Evolutionary conservation across 2,113 vertebrate genomes (phyloP).

Genomic region (Spermophilus dauricus): DNA sequence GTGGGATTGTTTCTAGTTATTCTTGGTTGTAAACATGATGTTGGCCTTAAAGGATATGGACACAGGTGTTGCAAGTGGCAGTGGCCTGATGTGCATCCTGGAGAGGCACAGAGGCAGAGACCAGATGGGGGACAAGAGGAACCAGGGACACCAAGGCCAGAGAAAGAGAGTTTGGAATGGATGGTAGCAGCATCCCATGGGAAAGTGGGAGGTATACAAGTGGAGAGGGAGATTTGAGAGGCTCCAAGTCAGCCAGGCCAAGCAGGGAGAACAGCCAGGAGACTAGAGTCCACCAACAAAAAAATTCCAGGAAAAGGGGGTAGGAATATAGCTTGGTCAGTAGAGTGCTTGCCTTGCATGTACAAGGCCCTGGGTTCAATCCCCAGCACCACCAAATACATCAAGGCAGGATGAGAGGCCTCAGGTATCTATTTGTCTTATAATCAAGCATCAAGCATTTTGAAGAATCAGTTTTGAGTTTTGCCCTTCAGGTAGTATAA

Average conservation of each 20-base stretch:
- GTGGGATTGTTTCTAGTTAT: neutral
- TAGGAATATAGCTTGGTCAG: too few relatives aligned
- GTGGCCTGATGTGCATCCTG: neutral
- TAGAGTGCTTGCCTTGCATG: too few relatives aligned
- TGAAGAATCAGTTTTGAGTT: neutral
- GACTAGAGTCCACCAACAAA: neutral
- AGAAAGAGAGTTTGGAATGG: neutral
- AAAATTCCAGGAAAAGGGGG: neutral
- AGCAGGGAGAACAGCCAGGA: too few relatives aligned
- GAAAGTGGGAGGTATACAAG: neutral
- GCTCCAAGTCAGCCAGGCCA: neutral
- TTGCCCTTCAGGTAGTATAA: neutral
- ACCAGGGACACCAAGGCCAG: neutral
- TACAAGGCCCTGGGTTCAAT: too few relatives aligned
- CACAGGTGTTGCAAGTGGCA: neutral
- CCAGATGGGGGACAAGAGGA: neutral
- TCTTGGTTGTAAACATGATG: neutral
- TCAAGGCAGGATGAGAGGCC: neutral
- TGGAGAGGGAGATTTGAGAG: too few relatives aligned
- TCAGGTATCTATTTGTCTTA: neutral
- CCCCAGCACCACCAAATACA: neutral
- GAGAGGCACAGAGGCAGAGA: neutral
- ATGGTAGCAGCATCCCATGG: too few relatives aligned
- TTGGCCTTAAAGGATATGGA: neutral
- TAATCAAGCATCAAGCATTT: neutral